These are phyloP conservation scores for Netelia melanura DNA, from an alignment of 2,888 invertebrate species.

Conservation along the genomic window DNA sequence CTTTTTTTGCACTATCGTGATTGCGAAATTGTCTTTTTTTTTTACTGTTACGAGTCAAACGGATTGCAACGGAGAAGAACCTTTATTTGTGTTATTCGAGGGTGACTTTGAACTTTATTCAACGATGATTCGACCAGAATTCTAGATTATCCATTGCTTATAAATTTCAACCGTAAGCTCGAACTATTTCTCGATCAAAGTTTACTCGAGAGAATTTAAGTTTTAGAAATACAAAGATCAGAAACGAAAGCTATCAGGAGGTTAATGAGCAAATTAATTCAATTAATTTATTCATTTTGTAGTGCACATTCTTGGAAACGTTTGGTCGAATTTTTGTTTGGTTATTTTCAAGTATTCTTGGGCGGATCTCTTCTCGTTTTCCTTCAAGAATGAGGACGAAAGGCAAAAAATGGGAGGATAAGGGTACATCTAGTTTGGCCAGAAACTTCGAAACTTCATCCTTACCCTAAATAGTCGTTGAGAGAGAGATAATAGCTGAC, in stretches of 20 bases:
- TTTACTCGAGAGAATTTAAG: too few species aligned
- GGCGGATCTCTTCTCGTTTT: not conserved
- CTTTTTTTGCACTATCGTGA: not conserved
- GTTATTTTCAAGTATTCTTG: not conserved
- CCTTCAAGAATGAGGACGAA: not conserved
- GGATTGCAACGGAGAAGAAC: too few species aligned
- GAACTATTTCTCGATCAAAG: too few species aligned
- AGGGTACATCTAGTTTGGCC: slow-evolving; percentile 2
- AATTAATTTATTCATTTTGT: not conserved
- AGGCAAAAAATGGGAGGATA: slow-evolving; percentile 5
- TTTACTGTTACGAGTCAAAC: not conserved
- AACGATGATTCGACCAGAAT: too few species aligned
- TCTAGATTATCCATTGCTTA: too few species aligned
- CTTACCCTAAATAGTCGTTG: slow-evolving; percentile 45
- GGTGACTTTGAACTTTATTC: too few species aligned
- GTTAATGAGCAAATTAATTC: not conserved
- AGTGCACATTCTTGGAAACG: not conserved
- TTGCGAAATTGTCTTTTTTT: not conserved
- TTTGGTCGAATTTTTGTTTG: not conserved
- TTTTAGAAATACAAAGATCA: not conserved
- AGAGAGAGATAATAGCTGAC: slow-evolving; percentile 45
- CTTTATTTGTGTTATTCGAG: too few species aligned
- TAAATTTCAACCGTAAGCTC: too few species aligned
- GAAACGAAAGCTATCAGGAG: not conserved
- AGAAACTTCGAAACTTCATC: slow-evolving; percentile 45